These are phyloP conservation scores for Oryzias sinensis DNA, from an alignment of 2,797 vertebrate genomes.

Conservation along the genomic window DNA sequence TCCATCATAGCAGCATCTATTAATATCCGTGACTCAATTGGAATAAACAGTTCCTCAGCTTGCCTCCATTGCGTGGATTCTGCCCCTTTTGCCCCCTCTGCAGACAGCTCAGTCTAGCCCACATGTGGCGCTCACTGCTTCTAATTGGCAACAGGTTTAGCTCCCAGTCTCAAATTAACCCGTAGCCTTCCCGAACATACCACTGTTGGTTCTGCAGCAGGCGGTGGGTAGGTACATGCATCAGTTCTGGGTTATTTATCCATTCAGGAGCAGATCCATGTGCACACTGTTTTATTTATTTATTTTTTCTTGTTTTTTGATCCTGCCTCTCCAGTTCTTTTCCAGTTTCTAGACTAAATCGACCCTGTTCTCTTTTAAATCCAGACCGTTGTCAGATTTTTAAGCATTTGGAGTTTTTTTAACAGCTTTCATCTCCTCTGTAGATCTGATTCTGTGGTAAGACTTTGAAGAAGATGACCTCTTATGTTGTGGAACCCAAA, in stretches of 20 bases:
- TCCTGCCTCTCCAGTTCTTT: too few species aligned
- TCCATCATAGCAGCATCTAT: background rate
- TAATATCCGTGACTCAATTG: conserved; percentile 3
- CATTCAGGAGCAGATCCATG: background rate
- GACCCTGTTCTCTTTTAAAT: conserved; percentile 26
- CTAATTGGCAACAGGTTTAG: conserved; percentile 87
- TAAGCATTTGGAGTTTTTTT: conserved; percentile 14
- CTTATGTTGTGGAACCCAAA: conserved; percentile 18
- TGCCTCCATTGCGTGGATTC: conserved; percentile 48
- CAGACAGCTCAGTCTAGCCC: conserved; percentile 56
- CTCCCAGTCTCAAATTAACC: conserved; percentile 84
- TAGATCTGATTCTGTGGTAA: conserved; percentile 10
- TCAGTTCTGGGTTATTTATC: conserved; percentile 29
- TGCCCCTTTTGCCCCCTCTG: conserved; percentile 60
- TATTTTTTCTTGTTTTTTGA: too few species aligned
- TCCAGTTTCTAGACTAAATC: conserved; percentile 21
- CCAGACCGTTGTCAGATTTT: conserved; percentile 19
- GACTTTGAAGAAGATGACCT: conserved; percentile 31
- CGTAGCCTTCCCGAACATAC: conserved; percentile 73
- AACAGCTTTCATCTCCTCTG: conserved; percentile 34
- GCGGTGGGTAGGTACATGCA: conserved; percentile 52
- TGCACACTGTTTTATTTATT: too few species aligned
- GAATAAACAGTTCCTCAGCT: conserved; percentile 12
- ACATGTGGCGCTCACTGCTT: conserved; percentile 81
- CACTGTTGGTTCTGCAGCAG: conserved; percentile 44